phyloP scores from a whole-genome alignment of 2,888 invertebrate genomes.

The Hirtodrosophila cameraria region DNA sequence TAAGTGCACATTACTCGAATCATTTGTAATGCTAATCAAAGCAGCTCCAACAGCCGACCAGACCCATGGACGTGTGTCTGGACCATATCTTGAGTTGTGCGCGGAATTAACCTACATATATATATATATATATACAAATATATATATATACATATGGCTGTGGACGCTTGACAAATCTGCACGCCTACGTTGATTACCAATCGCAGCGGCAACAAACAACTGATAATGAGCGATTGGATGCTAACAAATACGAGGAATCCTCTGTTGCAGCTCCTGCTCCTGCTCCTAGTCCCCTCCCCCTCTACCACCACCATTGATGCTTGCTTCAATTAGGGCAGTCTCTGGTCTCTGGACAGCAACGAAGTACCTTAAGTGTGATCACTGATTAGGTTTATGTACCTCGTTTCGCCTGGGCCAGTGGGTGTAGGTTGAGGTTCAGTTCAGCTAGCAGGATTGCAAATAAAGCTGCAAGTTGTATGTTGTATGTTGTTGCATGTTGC shows the following conservation, averaged over 20 bases:
- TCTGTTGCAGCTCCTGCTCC: constrained; percentile 4
- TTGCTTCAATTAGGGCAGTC: constrained; percentile 69
- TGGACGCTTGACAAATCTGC: constrained; percentile 73
- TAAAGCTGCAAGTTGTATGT: constrained; percentile 51
- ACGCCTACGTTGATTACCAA: constrained; percentile 77
- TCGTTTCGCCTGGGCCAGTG: constrained; percentile 31
- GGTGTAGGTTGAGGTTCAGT: constrained; percentile 46
- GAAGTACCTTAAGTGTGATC: constrained; percentile 63
- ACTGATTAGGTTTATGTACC: constrained; percentile 69
- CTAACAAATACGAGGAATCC: constrained; percentile 60
- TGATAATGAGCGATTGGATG: constrained; percentile 76
- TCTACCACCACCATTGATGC: constrained; percentile 10
- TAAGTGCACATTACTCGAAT: constrained; percentile 78
- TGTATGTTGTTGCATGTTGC: constrained; percentile 1
- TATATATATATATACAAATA: constrained; percentile 23
- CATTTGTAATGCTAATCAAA: constrained; percentile 79
- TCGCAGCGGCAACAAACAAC: constrained; percentile 76
- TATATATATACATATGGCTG: constrained; percentile 43
- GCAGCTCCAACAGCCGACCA: constrained; percentile 46
- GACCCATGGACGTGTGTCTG: constrained; percentile 23
- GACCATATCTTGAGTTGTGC: constrained; percentile 76
- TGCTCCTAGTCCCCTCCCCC: no score
- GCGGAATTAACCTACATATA: constrained; percentile 75
- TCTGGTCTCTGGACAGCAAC: constrained; percentile 39
- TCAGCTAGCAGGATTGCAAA: constrained; percentile 22